Percentiles rank a stretch among this genome's conserved stretches.
Evolutionary conservation across 2,113 vertebrate species (phyloP).

Genomic region (Tapirus terrestris): DNA sequence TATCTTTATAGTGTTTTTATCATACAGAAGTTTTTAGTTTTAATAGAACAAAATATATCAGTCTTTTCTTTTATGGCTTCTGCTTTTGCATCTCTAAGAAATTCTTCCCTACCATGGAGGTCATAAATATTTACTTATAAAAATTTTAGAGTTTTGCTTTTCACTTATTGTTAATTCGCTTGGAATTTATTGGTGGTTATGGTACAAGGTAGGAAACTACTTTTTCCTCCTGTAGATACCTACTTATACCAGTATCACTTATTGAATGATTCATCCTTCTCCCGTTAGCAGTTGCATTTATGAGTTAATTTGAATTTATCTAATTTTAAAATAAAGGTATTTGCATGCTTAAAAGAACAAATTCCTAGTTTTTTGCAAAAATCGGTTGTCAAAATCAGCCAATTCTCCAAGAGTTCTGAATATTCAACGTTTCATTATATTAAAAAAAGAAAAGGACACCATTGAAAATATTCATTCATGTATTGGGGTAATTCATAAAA

Average conservation of each 20-base stretch:
- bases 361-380: not conserved
- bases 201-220: not conserved
- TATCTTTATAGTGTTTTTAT: conserved; percentile 5
- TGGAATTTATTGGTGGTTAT: not conserved
- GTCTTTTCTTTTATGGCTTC: not conserved
- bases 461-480: not conserved
- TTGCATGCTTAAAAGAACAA: not conserved
- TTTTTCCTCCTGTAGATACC: not conserved
- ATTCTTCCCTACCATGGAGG: not conserved
- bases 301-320: not conserved
- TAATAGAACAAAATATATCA: not conserved
- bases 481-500: not conserved
- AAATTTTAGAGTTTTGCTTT: not conserved
- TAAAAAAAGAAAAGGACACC: not conserved
- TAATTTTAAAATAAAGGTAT: conserved; percentile 34
- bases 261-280: not conserved
- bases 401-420: not conserved
- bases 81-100: not conserved
- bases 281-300: not conserved
- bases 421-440: not conserved
- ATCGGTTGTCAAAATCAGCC: not conserved
- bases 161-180: not conserved
- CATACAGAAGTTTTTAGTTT: not conserved
- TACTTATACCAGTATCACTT: not conserved
- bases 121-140: not conserved